phyloP scores from a whole-genome alignment of 2,113 vertebrate species.

The Oncorhynchus gorbuscha region DNA sequence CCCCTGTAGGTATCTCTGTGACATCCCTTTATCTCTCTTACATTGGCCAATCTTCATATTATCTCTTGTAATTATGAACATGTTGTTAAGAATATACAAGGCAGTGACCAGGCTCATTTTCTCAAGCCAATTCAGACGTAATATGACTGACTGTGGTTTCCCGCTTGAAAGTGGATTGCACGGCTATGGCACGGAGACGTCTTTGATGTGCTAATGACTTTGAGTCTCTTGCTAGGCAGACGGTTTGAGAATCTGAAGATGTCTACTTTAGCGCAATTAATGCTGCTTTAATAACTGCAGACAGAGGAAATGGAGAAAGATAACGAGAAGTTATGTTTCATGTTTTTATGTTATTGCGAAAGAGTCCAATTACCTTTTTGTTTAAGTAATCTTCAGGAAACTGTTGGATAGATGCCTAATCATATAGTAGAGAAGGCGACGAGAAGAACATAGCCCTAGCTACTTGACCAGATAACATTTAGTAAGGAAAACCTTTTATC shows the following conservation, averaged over 20 bases:
- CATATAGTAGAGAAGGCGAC: neutral
- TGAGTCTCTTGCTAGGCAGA: slow-evolving; percentile 8
- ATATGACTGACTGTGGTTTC: slow-evolving; percentile 9
- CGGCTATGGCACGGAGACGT: slow-evolving; percentile 4
- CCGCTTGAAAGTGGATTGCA: slow-evolving; percentile 30
- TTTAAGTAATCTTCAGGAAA: slow-evolving; percentile 4
- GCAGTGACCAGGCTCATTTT: neutral
- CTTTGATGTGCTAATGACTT: slow-evolving; percentile 50
- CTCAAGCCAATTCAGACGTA: neutral
- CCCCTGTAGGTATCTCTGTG: neutral
- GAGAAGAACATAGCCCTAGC: neutral
- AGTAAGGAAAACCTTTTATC: neutral
- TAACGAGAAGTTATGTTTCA: slow-evolving; percentile 7
- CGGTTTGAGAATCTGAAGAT: slow-evolving; percentile 17
- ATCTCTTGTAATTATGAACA: neutral
- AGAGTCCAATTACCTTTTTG: neutral
- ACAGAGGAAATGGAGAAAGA: neutral
- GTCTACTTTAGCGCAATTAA: slow-evolving; percentile 26
- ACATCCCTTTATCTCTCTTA: neutral
- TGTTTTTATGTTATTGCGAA: slow-evolving; percentile 10
- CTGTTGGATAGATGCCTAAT: neutral
- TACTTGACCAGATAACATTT: neutral
- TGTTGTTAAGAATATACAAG: neutral
- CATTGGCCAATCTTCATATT: neutral
- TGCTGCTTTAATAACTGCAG: slow-evolving; percentile 19